Percentiles rank a stretch among this genome's conserved stretches.
These are phyloP conservation scores for Perognathus longimembris DNA, from an alignment of 2,113 vertebrate genomes.

Conservation along the genomic window DNA sequence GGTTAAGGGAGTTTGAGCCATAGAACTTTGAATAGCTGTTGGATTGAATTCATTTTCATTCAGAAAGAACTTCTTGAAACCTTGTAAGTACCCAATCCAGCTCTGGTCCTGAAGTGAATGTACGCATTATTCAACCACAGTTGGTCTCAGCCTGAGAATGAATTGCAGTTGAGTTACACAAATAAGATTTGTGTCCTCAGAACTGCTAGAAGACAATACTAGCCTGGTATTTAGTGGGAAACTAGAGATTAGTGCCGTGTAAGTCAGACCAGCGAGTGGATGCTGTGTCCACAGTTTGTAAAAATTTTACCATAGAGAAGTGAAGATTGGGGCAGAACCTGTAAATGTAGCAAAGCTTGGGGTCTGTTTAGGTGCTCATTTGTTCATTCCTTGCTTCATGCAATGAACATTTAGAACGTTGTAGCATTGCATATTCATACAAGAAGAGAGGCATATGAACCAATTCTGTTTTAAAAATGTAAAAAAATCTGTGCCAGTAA, in stretches of 20 bases:
- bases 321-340: neutral
- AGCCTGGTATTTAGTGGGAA: neutral
- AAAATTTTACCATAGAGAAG: neutral
- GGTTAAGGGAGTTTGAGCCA: constrained; percentile 18
- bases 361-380: neutral
- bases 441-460: neutral
- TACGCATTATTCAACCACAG: neutral
- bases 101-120: neutral
- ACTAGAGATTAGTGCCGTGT: neutral
- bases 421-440: neutral
- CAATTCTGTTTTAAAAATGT: neutral
- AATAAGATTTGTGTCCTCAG: neutral
- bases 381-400: constrained; percentile 27
- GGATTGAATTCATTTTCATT: constrained; percentile 33
- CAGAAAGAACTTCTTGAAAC: constrained; percentile 43
- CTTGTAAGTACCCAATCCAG: neutral
- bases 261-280: neutral
- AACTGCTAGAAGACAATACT: neutral
- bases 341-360: neutral
- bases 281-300: neutral
- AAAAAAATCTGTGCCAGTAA: neutral
- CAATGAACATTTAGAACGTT: neutral
- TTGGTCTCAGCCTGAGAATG: neutral
- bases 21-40: constrained; percentile 11
- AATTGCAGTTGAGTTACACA: neutral